Evolutionary conservation across 2,888 invertebrate species (phyloP), one percentile per base, ranked within the genome.

Genomic region (Tiliacea citrago): DNA sequence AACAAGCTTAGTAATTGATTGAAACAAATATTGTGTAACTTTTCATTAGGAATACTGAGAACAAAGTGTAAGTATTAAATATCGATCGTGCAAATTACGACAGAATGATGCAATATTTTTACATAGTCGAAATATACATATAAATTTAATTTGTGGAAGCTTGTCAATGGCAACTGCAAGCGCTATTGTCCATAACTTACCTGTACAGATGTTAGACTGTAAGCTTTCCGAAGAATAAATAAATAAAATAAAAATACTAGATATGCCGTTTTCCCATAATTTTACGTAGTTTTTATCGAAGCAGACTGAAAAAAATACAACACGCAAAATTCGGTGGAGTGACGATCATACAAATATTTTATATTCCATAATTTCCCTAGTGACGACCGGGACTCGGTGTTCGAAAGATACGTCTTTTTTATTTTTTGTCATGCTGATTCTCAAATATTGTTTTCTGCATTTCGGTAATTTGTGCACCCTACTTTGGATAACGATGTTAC

Each of bases 311-410:
- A 89, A 85, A 78, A 79, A 80, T 47, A 79, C 73, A 72, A 74
- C 71, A 66, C 60, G 67, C 61, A 47, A 85, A 86, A 86, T 90
- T 85, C 81, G 84, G 84, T 62, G 68, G 76, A 81, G 81, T 86
- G 87, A 88, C 78, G 84, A 89, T 86, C 80, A 76, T 83, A 85
- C 79, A 84, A 75, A 85, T 78, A 86, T 83, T 85, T 82, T 86
- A 87, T 90, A 87, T 88, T 83, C 86, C 86, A 89, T 92, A 92
- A 92, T 92, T 92, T 92, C 92, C 92, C 92, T 63, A 82, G 92
- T 82, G 92, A 88, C 91, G 84, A 79, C 78, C 76, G 79, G 79
- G 79, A 68, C 79, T 71, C 83, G 70, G 77, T 83, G 84, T 90
- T 87, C 88, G 86, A 77, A 79, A 84, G 75, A 77, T 82, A 77